Base-by-base conservation (phyloP, 2,113 vertebrate genomes). In the Trogon melanurus region DNA sequence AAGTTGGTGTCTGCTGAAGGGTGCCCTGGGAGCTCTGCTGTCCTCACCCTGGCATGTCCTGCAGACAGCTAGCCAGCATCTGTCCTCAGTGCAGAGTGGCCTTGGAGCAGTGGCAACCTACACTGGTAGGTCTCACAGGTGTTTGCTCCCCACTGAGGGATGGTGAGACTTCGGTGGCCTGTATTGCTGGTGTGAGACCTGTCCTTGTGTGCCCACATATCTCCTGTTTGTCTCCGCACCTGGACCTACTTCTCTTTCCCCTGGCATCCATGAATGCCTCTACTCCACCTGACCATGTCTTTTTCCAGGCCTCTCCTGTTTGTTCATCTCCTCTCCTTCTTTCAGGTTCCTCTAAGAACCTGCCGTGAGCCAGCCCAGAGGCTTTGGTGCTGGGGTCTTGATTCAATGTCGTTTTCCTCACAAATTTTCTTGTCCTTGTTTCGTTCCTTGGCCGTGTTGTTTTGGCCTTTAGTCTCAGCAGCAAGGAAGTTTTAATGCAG, bases 161-260 rank as follows among this genome's bases (percentile, higher is more conserved):
- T 0, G 0, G 47, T n/a, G 19, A 75, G 34, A 23, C 50, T 65
- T 58, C 3, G 16, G 14, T 57, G 58, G 29, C 30, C 26, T 48
- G 22, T 57, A 7, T 20, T 88, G 15, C 53, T 69, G 26, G 3
- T 85, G 27, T 34, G 41, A 91, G 26, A 48, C 9, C 17, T 21
- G 18, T 47, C 16, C 38, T 71, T 50, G 8, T 21, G 34, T 89
- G 79, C 34, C 23, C 29, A 5, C 19, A 32, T 27, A 18, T 80
- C 34, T 88, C 29, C 38, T 48, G 5, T 74, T 54, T 83, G 30
- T 57, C 47, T 41, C 11, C 41, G 11, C 27, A 19, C 34, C 23
- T 47, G 48, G 29, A 45, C 60, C 27, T 45, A 20, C 5, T 76
- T 27, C 48, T 69, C 36, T 64, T 57, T 71, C 12, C 25, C 34